Evolutionary conservation across 2,888 invertebrate species (phyloP), one percentile per base, ranked within the genome.

Genomic region (Acrobasis suavella): DNA sequence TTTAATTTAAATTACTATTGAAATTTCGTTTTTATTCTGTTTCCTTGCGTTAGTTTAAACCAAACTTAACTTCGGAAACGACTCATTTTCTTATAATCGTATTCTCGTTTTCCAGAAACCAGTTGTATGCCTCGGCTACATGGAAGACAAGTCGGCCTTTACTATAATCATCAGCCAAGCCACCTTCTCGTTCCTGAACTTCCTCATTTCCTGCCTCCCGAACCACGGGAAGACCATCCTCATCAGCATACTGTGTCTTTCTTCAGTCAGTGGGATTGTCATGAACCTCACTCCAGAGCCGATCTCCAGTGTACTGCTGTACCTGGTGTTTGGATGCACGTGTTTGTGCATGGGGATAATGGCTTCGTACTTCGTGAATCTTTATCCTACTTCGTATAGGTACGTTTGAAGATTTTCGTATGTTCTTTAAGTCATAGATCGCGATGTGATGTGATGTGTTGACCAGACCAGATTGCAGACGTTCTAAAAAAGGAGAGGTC

Each of bases 81-180:
- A 52, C 54, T 9, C 2, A 51, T 51, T 17, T 9, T 52, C 22
- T 55, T 16, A 9, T n/a, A 32, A n/a, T 46, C 14, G 1, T 46
- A 14, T n/a, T 58, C 50, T 66, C 62, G 51, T 16, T 16, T 87
- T 87, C 9, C 85, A 91, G 91, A 69, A 74, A 1, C 77, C 81
- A 50, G 80, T 82, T 50, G 69, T 77, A 10, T 95, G 95, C 76
- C 77, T 83, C 0, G 87, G 92, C 0, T 85, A 85, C 0, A 89
- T 95, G 15, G 94, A 95, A 69, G 81, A 91, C 5, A 91, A 91
- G 63, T 94, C 95, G 0, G 95, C 96, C 67, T 78, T 93, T 60
- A 94, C 94, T 10, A 93, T 96, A 5, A 89, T 95, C n/a, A 88
- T 92, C 0, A 94, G 96, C 58, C 96, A 96, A 9, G 82, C 87